Base-by-base conservation (phyloP, 2,113 vertebrate genomes). In the Bambusicola thoracicus region DNA sequence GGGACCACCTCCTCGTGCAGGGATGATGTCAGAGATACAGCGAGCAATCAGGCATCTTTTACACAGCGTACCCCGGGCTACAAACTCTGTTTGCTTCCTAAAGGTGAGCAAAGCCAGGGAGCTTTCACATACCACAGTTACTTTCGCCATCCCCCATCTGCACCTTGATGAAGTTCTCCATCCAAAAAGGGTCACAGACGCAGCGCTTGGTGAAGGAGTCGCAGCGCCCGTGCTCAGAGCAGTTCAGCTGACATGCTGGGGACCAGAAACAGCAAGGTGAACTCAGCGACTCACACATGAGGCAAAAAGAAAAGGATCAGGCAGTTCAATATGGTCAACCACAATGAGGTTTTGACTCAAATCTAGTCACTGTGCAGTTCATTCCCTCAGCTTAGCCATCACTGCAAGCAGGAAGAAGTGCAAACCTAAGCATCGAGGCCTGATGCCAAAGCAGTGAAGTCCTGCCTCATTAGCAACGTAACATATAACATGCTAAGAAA, bases 111-210 rank as follows among this genome's bases (percentile, higher is more conserved):
- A 22, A 4, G 41, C 55, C 5, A 2, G 19, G 24, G 20, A 19
- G 48, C 32, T 0, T 67, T 19, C 29, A 92, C 98, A 46, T 96
- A 99, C 99, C 99, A 62, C 99, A 99, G 96, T 99, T 99, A 97
- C 99, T 99, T 80, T 99, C 99, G 15, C 98, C 97, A 1, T 99
- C 99, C 8, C 98, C 98, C 53, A 99, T 97, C 95, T 98, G 98
- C 84, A 97, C 97, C 95, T 98, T 97, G 97, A 99, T 95, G 94
- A 99, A 98, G 95, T 99, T 99, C 98, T 99, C 99, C 99, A 99
- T 99, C 99, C 99, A 99, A 95, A 99, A 99, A 0, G 99, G 99
- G 72, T 99, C 99, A 14, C 99, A 99, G 95, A 99, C 76, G 4
- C 99, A 99, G 61, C 98, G 98, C 41, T 99, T 98, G 46, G 99